A percentile compares a stretch with the other conserved stretches of the same genome.
phyloP scores from a whole-genome alignment of 2,888 invertebrate species.

The Didymodactylos carnosus region DNA sequence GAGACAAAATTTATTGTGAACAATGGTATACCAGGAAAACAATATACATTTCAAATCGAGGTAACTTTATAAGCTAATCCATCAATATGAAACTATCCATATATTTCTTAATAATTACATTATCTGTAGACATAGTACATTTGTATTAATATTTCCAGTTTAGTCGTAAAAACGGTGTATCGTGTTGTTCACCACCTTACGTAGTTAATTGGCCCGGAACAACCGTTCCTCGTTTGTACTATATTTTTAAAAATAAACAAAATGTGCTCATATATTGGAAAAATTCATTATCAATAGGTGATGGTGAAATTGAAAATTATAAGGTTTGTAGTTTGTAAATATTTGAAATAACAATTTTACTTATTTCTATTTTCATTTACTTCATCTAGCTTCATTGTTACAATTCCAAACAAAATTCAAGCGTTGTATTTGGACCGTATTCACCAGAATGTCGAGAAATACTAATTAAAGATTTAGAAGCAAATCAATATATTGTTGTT shows the following conservation, averaged over 20 bases:
- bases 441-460: neutral
- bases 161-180: neutral
- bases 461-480: neutral
- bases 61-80: no score
- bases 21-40: neutral
- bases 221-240: neutral
- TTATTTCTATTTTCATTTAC: neutral
- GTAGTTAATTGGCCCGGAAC: neutral
- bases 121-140: no score
- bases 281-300: neutral
- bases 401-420: neutral
- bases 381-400: neutral
- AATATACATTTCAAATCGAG: neutral
- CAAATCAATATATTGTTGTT: neutral
- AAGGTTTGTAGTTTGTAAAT: neutral
- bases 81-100: no score
- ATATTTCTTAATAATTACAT: neutral
- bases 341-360: neutral
- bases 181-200: neutral
- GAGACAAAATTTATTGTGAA: neutral
- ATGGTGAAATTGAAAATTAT: neutral
- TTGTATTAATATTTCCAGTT: neutral
- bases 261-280: neutral
- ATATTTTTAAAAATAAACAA: neutral
- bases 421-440: neutral